These are phyloP conservation scores for Rotaria magnacalcarata DNA, from an alignment of 2,888 invertebrate genomes.

Conservation along the genomic window DNA sequence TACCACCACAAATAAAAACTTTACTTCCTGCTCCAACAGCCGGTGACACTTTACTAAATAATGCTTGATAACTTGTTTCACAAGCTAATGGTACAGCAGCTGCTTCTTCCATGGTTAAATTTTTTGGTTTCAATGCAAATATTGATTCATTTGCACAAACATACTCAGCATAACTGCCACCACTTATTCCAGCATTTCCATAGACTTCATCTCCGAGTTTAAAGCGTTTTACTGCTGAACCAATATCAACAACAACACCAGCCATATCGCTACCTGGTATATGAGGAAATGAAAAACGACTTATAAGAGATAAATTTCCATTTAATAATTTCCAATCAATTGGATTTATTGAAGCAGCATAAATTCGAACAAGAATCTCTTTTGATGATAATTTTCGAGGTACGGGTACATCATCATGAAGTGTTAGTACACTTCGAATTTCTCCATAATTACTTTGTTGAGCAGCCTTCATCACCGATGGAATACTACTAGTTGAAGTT, in stretches of 20 bases:
- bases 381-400: background rate
- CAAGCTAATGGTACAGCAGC: constrained; percentile 14
- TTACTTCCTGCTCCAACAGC: background rate
- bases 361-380: background rate
- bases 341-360: constrained; percentile 1
- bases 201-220: background rate
- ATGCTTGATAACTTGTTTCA: constrained; percentile 14
- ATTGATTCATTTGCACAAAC: background rate
- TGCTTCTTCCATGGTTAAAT: constrained; percentile 2
- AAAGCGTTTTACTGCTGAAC: constrained; percentile 23
- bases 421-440: background rate
- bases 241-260: background rate
- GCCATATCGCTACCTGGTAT: background rate
- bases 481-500: background rate
- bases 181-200: background rate
- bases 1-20: background rate
- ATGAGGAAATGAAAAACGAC: constrained; percentile 11
- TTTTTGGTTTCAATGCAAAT: constrained; percentile 9
- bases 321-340: constrained; percentile 17
- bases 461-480: background rate
- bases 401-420: background rate
- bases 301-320: background rate
- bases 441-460: background rate
- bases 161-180: constrained; percentile 16
- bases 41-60: background rate